A percentile compares a stretch with the other conserved stretches of the same genome.
phyloP scores from a whole-genome alignment of 2,888 invertebrate species.

The Spodoptera exigua region DNA sequence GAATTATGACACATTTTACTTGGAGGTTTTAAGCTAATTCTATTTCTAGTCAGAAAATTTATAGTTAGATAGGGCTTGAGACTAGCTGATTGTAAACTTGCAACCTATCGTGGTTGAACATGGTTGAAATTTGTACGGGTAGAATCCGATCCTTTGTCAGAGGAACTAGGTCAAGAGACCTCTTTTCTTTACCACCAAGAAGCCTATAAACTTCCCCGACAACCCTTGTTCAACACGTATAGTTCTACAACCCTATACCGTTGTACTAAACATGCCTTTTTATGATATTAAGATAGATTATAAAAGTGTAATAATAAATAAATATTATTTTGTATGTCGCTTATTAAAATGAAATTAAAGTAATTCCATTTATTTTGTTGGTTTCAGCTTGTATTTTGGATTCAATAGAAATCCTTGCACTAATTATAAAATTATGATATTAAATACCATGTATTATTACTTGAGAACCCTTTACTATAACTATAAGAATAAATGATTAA shows the following conservation, averaged over 20 bases:
- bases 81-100: too few relatives aligned
- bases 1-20: too few relatives aligned
- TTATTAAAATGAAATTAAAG: constrained; percentile 46
- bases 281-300: constrained; percentile 36
- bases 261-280: constrained; percentile 36
- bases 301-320: constrained; percentile 39
- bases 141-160: too few relatives aligned
- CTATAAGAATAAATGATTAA: constrained; percentile 1
- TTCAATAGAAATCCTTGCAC: neutral
- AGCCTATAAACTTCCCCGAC: too few relatives aligned
- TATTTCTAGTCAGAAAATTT: too few relatives aligned
- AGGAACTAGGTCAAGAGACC: too few relatives aligned
- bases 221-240: neutral
- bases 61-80: too few relatives aligned
- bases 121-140: too few relatives aligned
- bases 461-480: constrained; percentile 4
- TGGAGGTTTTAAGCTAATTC: too few relatives aligned
- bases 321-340: constrained; percentile 51
- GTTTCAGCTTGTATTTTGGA: neutral
- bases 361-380: constrained; percentile 22
- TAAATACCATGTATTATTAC: constrained; percentile 10
- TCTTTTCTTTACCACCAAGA: too few relatives aligned
- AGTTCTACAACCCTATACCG: constrained; percentile 15
- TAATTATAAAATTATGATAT: constrained; percentile 15
- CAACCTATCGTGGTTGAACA: too few relatives aligned